Evolutionary conservation across 1,140 invertebrate genomes (phyloP), one percentile per base, ranked within the genome.

Genomic region (Rhopalosiphum maidis): DNA sequence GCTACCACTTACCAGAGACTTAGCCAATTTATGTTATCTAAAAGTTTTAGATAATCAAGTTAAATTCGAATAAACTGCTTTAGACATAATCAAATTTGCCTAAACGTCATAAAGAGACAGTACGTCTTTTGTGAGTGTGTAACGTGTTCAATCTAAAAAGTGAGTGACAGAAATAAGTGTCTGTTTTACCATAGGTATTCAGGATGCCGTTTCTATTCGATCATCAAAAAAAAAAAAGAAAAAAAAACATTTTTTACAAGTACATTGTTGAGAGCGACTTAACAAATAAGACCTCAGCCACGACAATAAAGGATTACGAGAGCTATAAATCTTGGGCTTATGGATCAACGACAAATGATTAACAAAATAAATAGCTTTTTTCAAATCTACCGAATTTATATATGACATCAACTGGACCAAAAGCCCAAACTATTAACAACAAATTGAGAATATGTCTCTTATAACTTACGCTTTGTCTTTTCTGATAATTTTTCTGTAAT

Each of bases 221-320:
- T 90, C 41, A 30, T 4, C 37, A 37, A 37, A 37, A 37, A 37
- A 9, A 46, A 23, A 43, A 90, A 43, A 46, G 5, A 46, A 25
- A 68, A 90, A 68, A 90, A 68, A 43, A 43, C 15, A n/a, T 68
- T 90, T 90, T 68, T 68, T 68, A 60, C 37, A 46, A 43, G 3
- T n/a, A 90, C 55, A 60, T 41, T 25, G 89, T 41, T 25, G 55
- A 15, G 15, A n/a, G 30, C 37, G 54, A 90, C 37, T 60, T 90
- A 90, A 43, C 23, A 90, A 43, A 37, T 90, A 68, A 68, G 37
- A 90, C 30, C 35, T 4, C 25, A 68, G 43, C 5, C 30, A 90
- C 15, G 37, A 90, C 89, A 90, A 43, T 68, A 60, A 90, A 25
- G 37, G 89, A 90, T 90, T 90, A 90, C 51, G 54, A 90, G n/a